Percentiles rank a stretch among this genome's conserved stretches.
These are phyloP conservation scores for Ypsolopha sequella DNA, from an alignment of 2,888 invertebrate species.

Conservation along the genomic window DNA sequence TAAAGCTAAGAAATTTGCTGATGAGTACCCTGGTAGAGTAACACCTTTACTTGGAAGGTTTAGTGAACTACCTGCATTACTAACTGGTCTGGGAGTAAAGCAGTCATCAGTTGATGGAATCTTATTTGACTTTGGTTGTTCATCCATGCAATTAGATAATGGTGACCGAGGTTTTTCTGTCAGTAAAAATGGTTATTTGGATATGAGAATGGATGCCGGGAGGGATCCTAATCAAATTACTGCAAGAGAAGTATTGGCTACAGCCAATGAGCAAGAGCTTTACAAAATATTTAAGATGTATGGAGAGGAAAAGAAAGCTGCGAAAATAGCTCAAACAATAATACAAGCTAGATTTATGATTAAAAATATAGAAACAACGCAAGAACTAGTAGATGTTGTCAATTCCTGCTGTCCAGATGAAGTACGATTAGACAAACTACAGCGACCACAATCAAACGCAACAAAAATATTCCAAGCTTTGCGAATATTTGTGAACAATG, in stretches of 20 bases:
- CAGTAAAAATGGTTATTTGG: conserved; percentile 87
- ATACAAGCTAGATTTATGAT: conserved; percentile 85
- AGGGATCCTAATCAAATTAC: conserved; percentile 79
- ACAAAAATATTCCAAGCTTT: conserved; percentile 95
- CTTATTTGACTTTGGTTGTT: conserved; percentile 93
- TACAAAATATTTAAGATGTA: conserved; percentile 89
- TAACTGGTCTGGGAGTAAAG: conserved; percentile 69
- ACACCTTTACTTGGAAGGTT: conserved; percentile 89
- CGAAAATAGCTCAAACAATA: conserved; percentile 88
- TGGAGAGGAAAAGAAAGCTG: conserved; percentile 91
- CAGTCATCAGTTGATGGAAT: conserved; percentile 85
- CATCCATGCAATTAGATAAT: conserved; percentile 94
- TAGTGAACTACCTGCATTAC: conserved; percentile 83
- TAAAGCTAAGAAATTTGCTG: conserved; percentile 74
- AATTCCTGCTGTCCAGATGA: conserved; percentile 72
- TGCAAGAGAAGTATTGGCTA: conserved; percentile 89
- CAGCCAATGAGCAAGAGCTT: conserved; percentile 82
- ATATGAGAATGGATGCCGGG: conserved; percentile 95
- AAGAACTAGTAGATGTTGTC: conserved; percentile 83
- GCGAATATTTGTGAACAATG: conserved; percentile 96
- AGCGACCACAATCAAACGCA: conserved; percentile 83
- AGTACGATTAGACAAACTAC: conserved; percentile 77
- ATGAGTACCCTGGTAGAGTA: conserved; percentile 77
- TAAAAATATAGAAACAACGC: conserved; percentile 83
- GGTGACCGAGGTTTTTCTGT: conserved; percentile 88